phyloP scores from a whole-genome alignment of 2,888 invertebrate species.

The Diarsia dahlii region DNA sequence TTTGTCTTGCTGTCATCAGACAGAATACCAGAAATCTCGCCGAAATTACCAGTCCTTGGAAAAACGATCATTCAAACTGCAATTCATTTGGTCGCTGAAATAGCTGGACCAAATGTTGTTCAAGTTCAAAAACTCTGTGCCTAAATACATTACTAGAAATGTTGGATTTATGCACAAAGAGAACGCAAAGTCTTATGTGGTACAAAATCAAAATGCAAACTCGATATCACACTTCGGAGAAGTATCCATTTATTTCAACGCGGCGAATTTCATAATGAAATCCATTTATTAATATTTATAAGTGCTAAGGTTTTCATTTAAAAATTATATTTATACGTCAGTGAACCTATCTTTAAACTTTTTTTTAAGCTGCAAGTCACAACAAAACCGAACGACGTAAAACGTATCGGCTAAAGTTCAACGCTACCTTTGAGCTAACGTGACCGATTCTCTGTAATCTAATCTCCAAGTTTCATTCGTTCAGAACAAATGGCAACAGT shows the following conservation, averaged over 20 bases:
- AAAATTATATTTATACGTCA: not conserved
- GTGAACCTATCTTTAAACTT: not conserved
- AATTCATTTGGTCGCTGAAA: not conserved
- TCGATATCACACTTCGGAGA: slow-evolving; percentile 28
- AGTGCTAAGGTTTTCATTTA: slow-evolving; percentile 1
- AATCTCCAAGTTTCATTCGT: slow-evolving; percentile 52
- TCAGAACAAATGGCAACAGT: slow-evolving; percentile 49
- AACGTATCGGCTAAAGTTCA: slow-evolving; percentile 39
- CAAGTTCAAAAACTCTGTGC: slow-evolving; percentile 4
- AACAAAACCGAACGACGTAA: slow-evolving; percentile 9
- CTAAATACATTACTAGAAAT: slow-evolving; percentile 10
- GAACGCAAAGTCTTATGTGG: slow-evolving; percentile 22
- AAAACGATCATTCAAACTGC: not conserved
- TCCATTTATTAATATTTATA: not conserved
- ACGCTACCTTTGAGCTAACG: slow-evolving; percentile 28
- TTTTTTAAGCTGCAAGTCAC: not conserved
- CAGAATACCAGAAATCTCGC: not conserved
- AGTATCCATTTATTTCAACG: slow-evolving; percentile 12
- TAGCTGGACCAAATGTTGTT: slow-evolving; percentile 1
- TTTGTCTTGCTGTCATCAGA: not conserved
- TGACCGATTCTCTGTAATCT: slow-evolving; percentile 44
- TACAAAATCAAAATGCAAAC: slow-evolving; percentile 21
- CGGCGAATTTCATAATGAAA: slow-evolving; percentile 6
- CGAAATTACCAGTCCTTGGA: not conserved
- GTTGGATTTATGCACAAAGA: slow-evolving; percentile 30